Evolutionary conservation across 2,888 invertebrate genomes (phyloP), one percentile per base, ranked within the genome.

Genomic region (Hirtodrosophila confusa): DNA sequence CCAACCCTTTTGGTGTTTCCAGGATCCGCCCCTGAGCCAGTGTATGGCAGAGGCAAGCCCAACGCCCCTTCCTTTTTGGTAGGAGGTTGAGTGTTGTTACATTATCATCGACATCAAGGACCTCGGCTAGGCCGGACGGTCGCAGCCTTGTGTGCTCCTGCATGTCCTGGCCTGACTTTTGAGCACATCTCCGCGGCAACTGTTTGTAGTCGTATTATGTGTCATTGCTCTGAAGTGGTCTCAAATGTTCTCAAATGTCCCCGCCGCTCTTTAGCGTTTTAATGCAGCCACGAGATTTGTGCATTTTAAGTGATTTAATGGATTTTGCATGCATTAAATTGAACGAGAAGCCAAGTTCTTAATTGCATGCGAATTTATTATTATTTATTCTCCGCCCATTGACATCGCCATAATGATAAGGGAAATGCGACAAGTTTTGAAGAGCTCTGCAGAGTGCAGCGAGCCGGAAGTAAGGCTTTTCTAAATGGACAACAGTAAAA

Each of bases 141-240:
- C 39, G 47, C 45, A 53, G 29, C 10, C 31, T 39, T 27, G 12
- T 37, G 54, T 44, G 24, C 45, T 60, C 61, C 57, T 69, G 73
- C 67, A 60, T 70, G 76, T 75, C 69, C 80, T 74, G 78, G 44
- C 57, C 66, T 57, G 55, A 62, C 70, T 75, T 55, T 55, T 54
- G 29, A 23, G 45, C 57, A 69, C 75, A 63, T 65, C 54, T 53
- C 44, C 40, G 56, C 48, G 45, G 58, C 62, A 65, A 80, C 69
- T 78, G 82, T 86, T 83, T 87, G 78, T 89, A 89, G 86, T 84
- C 86, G 54, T 89, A 87, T 87, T 89, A 76, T 84, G 63, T 87
- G 80, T 86, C 87, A 89, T 63, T 53, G 63, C 57, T 70, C 60
- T 75, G 76, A 89, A 89, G 89, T 80, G 77, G 69, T 75, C 86